A percentile compares a stretch with the other conserved stretches of the same genome.
These are phyloP conservation scores for Microhierax caerulescens DNA, from an alignment of 2,797 vertebrate species.

Conservation along the genomic window DNA sequence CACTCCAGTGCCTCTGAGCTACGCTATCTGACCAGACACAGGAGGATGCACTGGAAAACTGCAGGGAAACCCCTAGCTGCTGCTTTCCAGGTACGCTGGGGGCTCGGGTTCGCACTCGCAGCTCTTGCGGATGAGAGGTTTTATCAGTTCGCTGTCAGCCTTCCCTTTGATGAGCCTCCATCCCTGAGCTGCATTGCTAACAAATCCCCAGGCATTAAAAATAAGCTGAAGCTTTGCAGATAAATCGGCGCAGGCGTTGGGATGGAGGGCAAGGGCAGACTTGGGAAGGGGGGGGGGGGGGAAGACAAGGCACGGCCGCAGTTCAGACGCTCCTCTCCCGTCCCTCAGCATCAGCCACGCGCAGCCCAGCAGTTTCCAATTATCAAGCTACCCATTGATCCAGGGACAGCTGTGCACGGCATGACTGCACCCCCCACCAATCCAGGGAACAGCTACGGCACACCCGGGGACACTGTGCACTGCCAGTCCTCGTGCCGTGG, in stretches of 20 bases:
- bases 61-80: background rate
- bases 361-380: background rate
- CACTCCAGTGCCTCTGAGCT: background rate
- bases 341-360: background rate
- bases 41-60: fast-evolving
- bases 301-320: background rate
- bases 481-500: background rate
- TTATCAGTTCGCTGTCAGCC: background rate
- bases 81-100: background rate
- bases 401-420: background rate
- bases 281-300: background rate
- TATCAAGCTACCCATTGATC: background rate
- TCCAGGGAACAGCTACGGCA: background rate
- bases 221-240: background rate
- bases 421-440: background rate
- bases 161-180: background rate
- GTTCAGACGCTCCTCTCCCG: background rate
- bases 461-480: fast-evolving
- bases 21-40: fast-evolving
- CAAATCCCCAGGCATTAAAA: background rate
- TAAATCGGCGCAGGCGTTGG: fast-evolving
- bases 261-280: background rate
- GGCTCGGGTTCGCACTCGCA: fast-evolving
- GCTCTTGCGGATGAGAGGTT: background rate
- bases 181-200: background rate